Base-by-base conservation (phyloP, 1,140 invertebrate genomes). In the Tetramorium parvispinum region DNA sequence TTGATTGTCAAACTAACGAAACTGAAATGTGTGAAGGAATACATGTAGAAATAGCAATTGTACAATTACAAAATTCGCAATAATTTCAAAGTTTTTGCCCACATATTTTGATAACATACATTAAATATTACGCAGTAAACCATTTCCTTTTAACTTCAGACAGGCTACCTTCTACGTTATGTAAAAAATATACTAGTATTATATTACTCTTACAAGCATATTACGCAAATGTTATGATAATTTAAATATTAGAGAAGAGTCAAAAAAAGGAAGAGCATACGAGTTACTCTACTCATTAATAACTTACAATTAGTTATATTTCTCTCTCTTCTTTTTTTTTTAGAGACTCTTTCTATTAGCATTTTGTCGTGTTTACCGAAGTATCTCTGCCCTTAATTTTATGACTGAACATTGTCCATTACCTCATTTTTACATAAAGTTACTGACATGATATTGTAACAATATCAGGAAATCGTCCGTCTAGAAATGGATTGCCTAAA, bases 401-500 rank as follows among this genome's bases (percentile, higher is more conserved):
- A 92, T 85, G 93, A 94, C 93, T 92, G 91, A 93, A 86, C 51
- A 88, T 92, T 88, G 88, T 93, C 89, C 89, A 93, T 94, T 94
- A 94, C 93, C 93, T 94, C 93, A 93, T 93, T 93, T 32, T 68
- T 92, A 92, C 91, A 89, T 93, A 92, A 94, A 94, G 93, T 92
- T 94, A 94, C 92, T 94, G 91, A 88, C 93, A 92, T 89, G 88
- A 86, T 94, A 92, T 91, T 90, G 76, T 82, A 89, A 75, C 57
- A 88, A 88, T 93, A 93, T 92, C 91, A 81, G 86, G 89, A 92
- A 94, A 94, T 93, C 78, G 90, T 94, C 94, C 93, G 92, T 94
- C 94, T 94, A 87, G 88, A 88, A 87, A 79, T 93, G 93, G 93
- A 94, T 94, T 94, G 93, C 92, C 94, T 92, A 91, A 89, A 93